Evolutionary conservation across 2,888 invertebrate species (phyloP), one percentile per base, ranked within the genome.

Genomic region (Lysandra bellargus): DNA sequence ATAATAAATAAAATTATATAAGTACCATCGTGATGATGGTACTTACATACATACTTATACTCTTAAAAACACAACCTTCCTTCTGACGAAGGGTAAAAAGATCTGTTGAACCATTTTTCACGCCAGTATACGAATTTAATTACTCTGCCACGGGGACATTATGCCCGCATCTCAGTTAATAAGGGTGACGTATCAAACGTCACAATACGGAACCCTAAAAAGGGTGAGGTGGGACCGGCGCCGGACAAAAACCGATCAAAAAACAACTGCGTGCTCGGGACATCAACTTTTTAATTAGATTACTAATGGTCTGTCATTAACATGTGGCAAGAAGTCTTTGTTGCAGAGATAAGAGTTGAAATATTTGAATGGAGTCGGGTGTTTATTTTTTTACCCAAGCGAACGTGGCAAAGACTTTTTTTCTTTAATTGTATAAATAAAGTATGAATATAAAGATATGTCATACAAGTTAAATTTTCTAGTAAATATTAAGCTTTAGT

Each of bases 181-280:
- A 69, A 69, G 69, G 69, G 69, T 7, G 57, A 80, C 80, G 64
- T 79, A 79, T 81, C 78, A 80, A 80, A 64, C 81, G 80, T 81
- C 79, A 76, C 79, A 82, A 81, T 82, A 49, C 49, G 49, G 49
- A 9, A 49, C 49, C 49, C 49, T 49, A 82, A 83, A 82, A 82
- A 81, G 82, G 81, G 80, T 81, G 75, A 80, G 79, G 79, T 77
- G 80, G 78, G 69, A 33, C 69, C 79, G 33, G 17, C 5, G 76
- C 4, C 14, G 76, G 76, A 33, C 76, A 76, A 76, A 76, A 76
- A 76, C 57, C 57, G 53, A 33, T 76, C 76, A 53, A 53, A 76
- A 76, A 76, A 76, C 49, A 57, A 53, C 9, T 4, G 76, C 30
- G 14, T 33, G 49, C 17, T 14, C 6, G 17, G 57, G 57, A 33